Conservation (phyloP, 2,797 vertebrate species). For the Tragelaphus oryx region DNA sequence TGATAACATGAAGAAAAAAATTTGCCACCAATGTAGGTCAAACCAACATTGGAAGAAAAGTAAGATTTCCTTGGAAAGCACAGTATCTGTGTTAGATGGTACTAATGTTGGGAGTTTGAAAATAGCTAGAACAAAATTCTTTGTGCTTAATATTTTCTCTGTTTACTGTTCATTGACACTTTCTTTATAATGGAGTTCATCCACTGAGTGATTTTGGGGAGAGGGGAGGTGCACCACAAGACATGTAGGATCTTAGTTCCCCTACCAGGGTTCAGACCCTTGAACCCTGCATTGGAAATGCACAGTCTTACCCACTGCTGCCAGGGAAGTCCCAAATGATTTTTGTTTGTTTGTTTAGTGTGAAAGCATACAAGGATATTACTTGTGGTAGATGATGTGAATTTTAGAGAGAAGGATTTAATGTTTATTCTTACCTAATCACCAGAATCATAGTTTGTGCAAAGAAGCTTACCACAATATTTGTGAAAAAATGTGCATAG, state of each 20-base stretch:
- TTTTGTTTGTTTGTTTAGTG: background rate
- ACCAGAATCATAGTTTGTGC: background rate
- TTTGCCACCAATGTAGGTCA: background rate
- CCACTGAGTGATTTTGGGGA: background rate
- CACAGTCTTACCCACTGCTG: background rate
- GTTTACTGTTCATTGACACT: background rate
- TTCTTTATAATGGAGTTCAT: background rate
- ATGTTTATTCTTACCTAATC: slow-evolving; percentile 1
- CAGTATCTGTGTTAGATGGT: background rate
- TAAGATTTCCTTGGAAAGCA: background rate
- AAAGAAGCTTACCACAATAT: slow-evolving; percentile 1
- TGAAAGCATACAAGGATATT: slow-evolving; percentile 16
- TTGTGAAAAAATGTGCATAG: background rate
- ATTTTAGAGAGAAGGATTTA: background rate
- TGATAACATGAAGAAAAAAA: background rate
- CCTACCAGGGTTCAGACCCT: background rate
- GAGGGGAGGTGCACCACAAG: background rate
- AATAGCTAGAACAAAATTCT: slow-evolving; percentile 13
- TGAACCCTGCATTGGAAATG: background rate
- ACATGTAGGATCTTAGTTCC: background rate
- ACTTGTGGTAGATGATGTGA: background rate
- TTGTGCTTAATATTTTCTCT: background rate
- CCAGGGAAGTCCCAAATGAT: background rate
- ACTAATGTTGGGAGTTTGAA: slow-evolving; percentile 14
- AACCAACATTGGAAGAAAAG: slow-evolving; percentile 22